phyloP scores from a whole-genome alignment of 2,888 invertebrate genomes.

The Spisula solida region DNA sequence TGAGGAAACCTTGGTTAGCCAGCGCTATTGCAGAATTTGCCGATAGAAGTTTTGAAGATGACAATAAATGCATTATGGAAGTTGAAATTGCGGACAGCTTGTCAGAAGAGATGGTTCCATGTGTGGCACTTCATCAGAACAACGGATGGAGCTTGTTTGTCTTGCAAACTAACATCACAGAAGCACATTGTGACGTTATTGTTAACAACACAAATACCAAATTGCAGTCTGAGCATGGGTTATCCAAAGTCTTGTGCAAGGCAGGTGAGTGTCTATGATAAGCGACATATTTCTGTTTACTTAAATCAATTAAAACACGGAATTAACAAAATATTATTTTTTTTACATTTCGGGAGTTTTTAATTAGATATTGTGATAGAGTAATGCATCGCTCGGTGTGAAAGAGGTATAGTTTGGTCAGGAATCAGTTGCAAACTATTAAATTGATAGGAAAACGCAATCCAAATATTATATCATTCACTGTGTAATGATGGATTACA shows the following conservation, averaged over 20 bases:
- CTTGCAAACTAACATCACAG: neutral
- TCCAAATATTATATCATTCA: too few relatives aligned
- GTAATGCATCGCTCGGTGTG: too few relatives aligned
- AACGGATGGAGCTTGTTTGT: neutral
- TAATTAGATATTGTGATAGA: too few relatives aligned
- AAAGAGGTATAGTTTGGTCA: too few relatives aligned
- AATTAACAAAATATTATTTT: too few relatives aligned
- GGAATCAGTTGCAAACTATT: too few relatives aligned
- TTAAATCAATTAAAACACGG: too few relatives aligned
- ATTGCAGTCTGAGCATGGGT: neutral
- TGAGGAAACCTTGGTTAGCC: neutral
- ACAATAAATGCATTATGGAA: neutral
- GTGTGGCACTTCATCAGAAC: neutral
- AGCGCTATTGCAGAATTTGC: neutral
- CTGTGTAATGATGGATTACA: too few relatives aligned
- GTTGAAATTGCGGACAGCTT: neutral
- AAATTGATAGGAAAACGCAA: too few relatives aligned
- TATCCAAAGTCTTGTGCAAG: neutral
- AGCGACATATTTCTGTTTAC: too few relatives aligned
- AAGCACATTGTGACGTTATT: neutral
- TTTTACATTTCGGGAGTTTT: too few relatives aligned
- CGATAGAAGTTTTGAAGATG: neutral
- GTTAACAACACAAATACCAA: neutral
- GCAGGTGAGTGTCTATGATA: neutral
- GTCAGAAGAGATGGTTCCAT: neutral